Conservation (phyloP, 2,113 vertebrate species). For the Sceloporus tristichus region DNA sequence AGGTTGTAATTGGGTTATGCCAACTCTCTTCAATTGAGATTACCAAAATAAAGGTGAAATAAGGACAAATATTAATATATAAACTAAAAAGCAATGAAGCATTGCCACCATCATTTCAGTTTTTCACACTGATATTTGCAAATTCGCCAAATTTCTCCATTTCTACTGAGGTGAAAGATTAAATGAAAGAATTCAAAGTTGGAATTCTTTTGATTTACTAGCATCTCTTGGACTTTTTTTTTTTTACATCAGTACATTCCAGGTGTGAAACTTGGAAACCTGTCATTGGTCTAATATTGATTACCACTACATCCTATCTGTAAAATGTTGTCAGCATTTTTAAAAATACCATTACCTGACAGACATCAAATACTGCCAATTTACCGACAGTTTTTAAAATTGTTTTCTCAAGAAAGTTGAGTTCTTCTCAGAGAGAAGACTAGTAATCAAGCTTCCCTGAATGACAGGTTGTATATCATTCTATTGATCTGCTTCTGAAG, state of each 20-base stretch:
- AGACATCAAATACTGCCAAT: background rate
- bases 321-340: background rate
- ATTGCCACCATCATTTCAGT: background rate
- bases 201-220: background rate
- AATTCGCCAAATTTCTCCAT: background rate
- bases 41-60: background rate
- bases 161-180: background rate
- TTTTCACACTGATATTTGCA: background rate
- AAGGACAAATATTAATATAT: background rate
- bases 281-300: slow-evolving; percentile 1
- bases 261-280: background rate
- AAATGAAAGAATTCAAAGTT: background rate
- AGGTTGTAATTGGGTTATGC: background rate
- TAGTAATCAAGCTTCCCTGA: background rate
- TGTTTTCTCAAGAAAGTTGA: background rate
- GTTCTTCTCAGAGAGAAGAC: background rate
- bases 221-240: background rate
- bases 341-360: background rate
- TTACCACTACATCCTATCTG: background rate
- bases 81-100: background rate
- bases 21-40: background rate
- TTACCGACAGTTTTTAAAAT: background rate
- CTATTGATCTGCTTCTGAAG: background rate
- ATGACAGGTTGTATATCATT: background rate
- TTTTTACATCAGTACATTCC: background rate